These are phyloP conservation scores for Acropternis orthonyx DNA, from an alignment of 2,797 vertebrate species.

Conservation along the genomic window DNA sequence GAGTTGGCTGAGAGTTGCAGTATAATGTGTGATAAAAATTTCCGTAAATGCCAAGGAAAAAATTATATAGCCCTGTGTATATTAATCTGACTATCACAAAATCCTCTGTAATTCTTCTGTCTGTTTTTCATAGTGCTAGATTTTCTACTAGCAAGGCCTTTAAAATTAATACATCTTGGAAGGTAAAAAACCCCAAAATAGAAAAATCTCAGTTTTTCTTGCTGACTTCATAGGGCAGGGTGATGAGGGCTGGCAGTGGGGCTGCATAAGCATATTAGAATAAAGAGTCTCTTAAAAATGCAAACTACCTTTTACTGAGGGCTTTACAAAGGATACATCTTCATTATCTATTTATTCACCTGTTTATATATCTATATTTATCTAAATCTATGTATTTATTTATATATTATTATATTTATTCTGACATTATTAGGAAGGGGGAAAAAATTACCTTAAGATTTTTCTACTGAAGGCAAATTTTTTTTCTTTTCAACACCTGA, in stretches of 20 bases:
- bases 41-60: background rate
- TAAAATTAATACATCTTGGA: background rate
- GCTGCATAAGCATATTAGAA: background rate
- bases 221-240: accelerated
- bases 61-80: background rate
- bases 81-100: background rate
- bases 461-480: background rate
- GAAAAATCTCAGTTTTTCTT: background rate
- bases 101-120: background rate
- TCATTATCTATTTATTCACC: background rate
- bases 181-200: background rate
- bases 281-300: background rate
- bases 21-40: background rate
- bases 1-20: background rate
- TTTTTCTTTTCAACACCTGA: background rate
- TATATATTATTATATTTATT: background rate
- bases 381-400: background rate
- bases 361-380: background rate
- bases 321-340: background rate
- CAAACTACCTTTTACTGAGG: background rate
- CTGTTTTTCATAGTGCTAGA: background rate
- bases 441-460: background rate
- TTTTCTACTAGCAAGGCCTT: background rate
- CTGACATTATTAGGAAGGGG: background rate
- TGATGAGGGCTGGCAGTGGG: background rate